Evolutionary conservation across 1,140 invertebrate genomes (phyloP), one percentile per base, ranked within the genome.

Genomic region (Pseudobourletiella spinata): DNA sequence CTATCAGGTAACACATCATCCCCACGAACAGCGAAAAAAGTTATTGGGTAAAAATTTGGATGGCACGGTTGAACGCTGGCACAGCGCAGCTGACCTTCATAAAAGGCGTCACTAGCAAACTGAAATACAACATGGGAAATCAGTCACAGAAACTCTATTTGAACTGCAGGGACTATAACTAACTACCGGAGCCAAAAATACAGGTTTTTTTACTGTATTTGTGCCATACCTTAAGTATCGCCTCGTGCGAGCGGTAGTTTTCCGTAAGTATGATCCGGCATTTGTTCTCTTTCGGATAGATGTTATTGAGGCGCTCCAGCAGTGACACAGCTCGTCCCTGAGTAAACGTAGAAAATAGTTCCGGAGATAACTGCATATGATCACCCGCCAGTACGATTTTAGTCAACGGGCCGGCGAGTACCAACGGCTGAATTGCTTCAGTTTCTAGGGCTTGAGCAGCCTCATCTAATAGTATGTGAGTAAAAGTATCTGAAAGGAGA

Each of bases 361-460:
- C 87, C 0, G 88, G 88, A 71, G 76, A 79, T 56, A 82, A 71
- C 51, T 62, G 60, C 46, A 62, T 57, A 52, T 57, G 46, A n/a
- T 51, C 59, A 25, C 57, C 90, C 29, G 89, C 89, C 28, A 94
- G 72, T 1, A 92, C 86, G 32, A 94, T 81, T 32, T 87, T 78
- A 1, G 89, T 92, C 0, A 80, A 78, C 28, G 80, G 76, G 57
- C 82, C 84, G 4, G 87, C 87, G 57, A 91, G 70, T 0, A 85
- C 83, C 26, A 94, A 70, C 0, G 89, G 88, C 73, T 88, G 88
- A 8, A 92, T 80, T 0, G 86, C 86, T 72, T 92, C 89, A 75
- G 86, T 88, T 74, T 94, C 90, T 74, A 91, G 83, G 0, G 87
- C 87, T 74, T 93, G 89, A 0, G 89, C 89, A 1, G 89, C 89